phyloP scores from a whole-genome alignment of 2,888 invertebrate genomes.

The Hydropsyche betteni region DNA sequence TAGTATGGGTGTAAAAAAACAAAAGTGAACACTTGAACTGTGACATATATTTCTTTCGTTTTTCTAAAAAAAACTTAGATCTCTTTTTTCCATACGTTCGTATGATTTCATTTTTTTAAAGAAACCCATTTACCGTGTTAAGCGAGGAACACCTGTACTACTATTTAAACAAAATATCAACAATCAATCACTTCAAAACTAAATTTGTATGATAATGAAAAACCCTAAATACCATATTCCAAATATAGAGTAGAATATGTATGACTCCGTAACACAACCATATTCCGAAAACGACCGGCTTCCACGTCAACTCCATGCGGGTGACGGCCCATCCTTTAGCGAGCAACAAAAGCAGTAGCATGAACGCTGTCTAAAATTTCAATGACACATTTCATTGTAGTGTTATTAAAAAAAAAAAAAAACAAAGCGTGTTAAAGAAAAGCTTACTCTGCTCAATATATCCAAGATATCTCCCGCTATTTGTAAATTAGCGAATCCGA shows the following conservation, averaged over 20 bases:
- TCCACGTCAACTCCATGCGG: slow-evolving; percentile 86
- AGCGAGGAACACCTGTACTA: no score
- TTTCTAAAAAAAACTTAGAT: no score
- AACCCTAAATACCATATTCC: slow-evolving; percentile 81
- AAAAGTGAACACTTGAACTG: no score
- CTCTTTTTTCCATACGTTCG: no score
- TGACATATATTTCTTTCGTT: no score
- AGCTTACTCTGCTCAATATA: slow-evolving; percentile 85
- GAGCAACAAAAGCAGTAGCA: slow-evolving; percentile 88
- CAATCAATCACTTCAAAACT: no score
- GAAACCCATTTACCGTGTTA: no score
- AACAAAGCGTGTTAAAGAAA: slow-evolving; percentile 33
- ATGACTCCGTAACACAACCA: slow-evolving; percentile 93
- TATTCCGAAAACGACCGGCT: slow-evolving; percentile 82
- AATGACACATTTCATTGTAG: slow-evolving; percentile 46
- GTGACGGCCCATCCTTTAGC: slow-evolving; percentile 99
- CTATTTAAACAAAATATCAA: no score
- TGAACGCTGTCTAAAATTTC: slow-evolving; percentile 81
- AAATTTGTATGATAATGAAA: no score
- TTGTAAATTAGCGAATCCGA: slow-evolving; percentile 82
- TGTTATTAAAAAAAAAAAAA: slow-evolving; percentile 20
- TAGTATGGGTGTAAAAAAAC: no score
- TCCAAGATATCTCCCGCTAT: slow-evolving; percentile 92
- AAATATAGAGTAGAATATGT: slow-evolving; percentile 91
- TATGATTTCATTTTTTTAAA: not conserved